Evolutionary conservation across 1,140 invertebrate species (phyloP), one percentile per base, ranked within the genome.

Genomic region (Oryzaephilus surinamensis): DNA sequence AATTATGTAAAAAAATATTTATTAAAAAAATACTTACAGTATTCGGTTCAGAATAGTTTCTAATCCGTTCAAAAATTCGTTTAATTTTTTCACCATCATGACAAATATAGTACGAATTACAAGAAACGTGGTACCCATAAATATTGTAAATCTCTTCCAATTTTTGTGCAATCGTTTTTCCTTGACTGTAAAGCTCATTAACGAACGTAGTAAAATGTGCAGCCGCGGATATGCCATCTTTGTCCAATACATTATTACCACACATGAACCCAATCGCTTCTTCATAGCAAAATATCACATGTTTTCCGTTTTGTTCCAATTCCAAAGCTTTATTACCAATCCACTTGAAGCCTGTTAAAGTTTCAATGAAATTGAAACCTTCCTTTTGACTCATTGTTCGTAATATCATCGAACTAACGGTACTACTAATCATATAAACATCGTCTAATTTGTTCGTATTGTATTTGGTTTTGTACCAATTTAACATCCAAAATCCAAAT

Each of bases 331-430:
- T 76, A 60, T 97, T 99, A 57, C 89, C 95, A 87, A 99, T 98
- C 94, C 95, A 99, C 58, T 99, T 99, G 59, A 99, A 99, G 0
- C 97, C 86, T n/a, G 97, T 99, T 29, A 99, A 68, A 0, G 96
- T 99, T 67, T 99, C 93, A 63, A 81, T 74, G 62, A 87, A 94
- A 50, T 76, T 67, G 48, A 89, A 87, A 13, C 89, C 92, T 62
- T 95, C 84, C 11, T 67, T 71, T 26, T 76, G 69, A 0, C 82
- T 80, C 52, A 99, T 87, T 2, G 89, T 77, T 14, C 74, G 63
- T n/a, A 97, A 64, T 48, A 99, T 92, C 70, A 96, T 97, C 5
- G 95, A 97, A 29, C 94, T 98, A 15, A 99, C 97, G 4, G 95
- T 92, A 51, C 92, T 97, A 20, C 90, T 75, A 26, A 98, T 57